Evolutionary conservation across 2,113 vertebrate species (phyloP).

Genomic region (Hemiscyllium ocellatum): DNA sequence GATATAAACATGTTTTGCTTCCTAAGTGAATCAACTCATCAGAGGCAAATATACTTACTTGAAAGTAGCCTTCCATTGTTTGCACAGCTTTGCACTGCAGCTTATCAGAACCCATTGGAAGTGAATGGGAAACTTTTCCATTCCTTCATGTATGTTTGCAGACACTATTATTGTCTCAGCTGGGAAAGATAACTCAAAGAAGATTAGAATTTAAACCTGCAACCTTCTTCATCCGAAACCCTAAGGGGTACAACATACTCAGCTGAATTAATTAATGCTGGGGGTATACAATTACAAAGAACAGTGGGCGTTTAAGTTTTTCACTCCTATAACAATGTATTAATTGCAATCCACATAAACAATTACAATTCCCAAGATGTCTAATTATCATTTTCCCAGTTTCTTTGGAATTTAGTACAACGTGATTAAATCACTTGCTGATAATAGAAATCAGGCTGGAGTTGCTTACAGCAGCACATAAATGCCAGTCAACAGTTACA

Average conservation of each 20-base stretch:
- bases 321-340: neutral
- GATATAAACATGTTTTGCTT: neutral
- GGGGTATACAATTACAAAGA: neutral
- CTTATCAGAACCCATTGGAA: neutral
- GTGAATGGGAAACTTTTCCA: neutral
- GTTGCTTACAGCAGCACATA: neutral
- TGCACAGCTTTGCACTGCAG: neutral
- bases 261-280: neutral
- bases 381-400: conserved; percentile 16
- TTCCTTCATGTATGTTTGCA: neutral
- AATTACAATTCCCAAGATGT: conserved; percentile 34
- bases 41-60: neutral
- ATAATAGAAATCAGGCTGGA: neutral
- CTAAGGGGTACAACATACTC: neutral
- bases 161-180: neutral
- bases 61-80: neutral
- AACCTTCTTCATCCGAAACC: neutral
- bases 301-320: neutral
- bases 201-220: neutral
- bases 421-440: neutral
- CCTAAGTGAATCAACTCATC: neutral
- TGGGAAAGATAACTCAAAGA: neutral
- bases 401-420: neutral
- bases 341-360: neutral
- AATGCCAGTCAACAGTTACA: neutral